Conservation (phyloP, 2,888 invertebrate genomes). For the Pilophorus perplexus region DNA sequence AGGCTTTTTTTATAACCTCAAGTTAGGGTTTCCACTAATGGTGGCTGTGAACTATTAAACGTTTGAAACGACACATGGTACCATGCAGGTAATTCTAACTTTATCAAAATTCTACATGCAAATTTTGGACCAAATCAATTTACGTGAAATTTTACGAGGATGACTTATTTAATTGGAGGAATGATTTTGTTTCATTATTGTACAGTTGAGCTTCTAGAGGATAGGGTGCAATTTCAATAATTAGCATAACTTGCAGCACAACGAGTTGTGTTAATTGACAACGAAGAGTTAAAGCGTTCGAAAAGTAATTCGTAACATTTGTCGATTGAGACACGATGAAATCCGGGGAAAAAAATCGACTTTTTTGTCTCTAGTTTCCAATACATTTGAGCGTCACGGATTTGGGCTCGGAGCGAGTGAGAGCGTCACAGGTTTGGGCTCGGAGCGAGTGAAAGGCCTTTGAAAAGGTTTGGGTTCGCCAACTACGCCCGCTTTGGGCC, state of each 20-base stretch:
- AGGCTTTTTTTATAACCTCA: no score
- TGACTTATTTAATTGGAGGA: neutral
- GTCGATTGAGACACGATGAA: no score
- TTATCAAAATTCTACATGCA: slow-evolving; percentile 31
- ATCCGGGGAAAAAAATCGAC: no score
- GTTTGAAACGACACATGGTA: neutral
- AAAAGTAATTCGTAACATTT: slow-evolving; percentile 15
- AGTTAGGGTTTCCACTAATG: no score
- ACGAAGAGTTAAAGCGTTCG: slow-evolving; percentile 29
- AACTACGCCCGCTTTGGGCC: no score
- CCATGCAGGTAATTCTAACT: slow-evolving; percentile 30
- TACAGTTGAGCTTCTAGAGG: slow-evolving; percentile 25
- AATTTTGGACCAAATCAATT: slow-evolving; percentile 18
- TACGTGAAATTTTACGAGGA: slow-evolving; percentile 34
- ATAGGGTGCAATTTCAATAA: slow-evolving; percentile 25
- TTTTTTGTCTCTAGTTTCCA: no score
- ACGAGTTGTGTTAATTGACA: neutral
- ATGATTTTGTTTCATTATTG: slow-evolving; percentile 10
- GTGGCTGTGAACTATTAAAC: neutral
- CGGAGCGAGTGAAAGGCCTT: no score
- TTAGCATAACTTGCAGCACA: slow-evolving; percentile 34
- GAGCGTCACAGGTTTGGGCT: no score
- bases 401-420: no score
- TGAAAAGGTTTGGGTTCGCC: no score
- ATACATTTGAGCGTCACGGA: no score